Base-by-base conservation (phyloP, 2,797 vertebrate genomes). In the Novumbra hubbsi region DNA sequence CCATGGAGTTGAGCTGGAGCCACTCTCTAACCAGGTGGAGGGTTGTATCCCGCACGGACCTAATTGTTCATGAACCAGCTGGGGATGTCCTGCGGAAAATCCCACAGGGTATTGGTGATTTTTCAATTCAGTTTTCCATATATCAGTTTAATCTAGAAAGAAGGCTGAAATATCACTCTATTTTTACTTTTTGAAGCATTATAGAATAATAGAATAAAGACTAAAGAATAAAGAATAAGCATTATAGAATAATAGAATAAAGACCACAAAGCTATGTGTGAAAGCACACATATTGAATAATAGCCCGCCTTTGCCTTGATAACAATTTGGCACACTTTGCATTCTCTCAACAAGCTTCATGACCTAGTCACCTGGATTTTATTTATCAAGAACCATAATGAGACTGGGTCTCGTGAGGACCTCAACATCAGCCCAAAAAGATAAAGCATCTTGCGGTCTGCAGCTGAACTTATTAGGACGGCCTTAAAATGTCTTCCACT, bases 1-100 rank as follows among this genome's bases (percentile, higher is more conserved):
- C 91, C 80, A 92, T 90, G 92, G 88, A 82, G 79, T 81, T 69
- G 78, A 45, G 90, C 88, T 81, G 79, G 82, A 71, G 78, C 48
- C 32, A n/a, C n/a, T 80, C 82, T 73, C 83, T 45, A 86, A 76
- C 60, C 81, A 85, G 78, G 80, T 71, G 68, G 3, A 14, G 3
- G 49, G 84, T 84, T 52, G 14, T 17, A 48, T 17, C 55, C 64
- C 21, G 17, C 34, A 45, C 4, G 50, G 70, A 65, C 41, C 41
- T 45, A 11, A 14, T 45, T 11, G 41, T 45, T 45, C 41, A 45
- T 45, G 11, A 45, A 45, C 15, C 63, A 17, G 17, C 28, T 30
- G 15, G 27, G 16, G 62, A 27, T 32, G 63, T 3, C 55, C 55
- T 60, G 55, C 7, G 17, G 28, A 12, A 8, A 3, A 64, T 30